Base-by-base conservation (phyloP, 2,113 vertebrate species). In the Thunnus thynnus region DNA sequence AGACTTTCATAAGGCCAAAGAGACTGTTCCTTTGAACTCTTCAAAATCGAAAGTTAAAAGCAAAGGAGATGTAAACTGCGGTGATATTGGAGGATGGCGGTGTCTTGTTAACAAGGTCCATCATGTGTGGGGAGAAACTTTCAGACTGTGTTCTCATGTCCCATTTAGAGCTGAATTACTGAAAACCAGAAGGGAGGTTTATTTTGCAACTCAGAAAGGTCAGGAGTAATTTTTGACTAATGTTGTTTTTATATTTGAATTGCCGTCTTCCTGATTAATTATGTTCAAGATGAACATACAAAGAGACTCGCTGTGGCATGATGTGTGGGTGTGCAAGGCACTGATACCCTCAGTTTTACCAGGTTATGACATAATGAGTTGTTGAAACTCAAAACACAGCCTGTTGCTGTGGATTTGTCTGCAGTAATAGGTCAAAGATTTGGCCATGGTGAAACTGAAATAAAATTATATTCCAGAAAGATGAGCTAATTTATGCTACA, bases 181-280 rank as follows among this genome's bases (percentile, higher is more conserved):
- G 67, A 82, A 69, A 86, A 82, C n/a, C 78, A 88, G 78, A 81
- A 51, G 57, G 81, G 72, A 86, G 81, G 68, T 81, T 89, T 61
- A 66, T 84, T 83, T 66, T 78, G 81, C 46, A 8, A 80, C 83
- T 25, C 50, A 54, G 70, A 88, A 87, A 86, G 90, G 89, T 93
- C 89, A 89, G 72, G 51, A 85, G 83, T 80, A 65, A 89, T 90
- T 86, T 88, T 83, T 81, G 78, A 86, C 80, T 79, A 81, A 83
- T 88, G 76, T 84, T 72, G 70, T 61, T 73, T 86, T 81, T 83
- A 72, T 89, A 72, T 76, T 48, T 64, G 60, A 70, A 68, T 84
- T n/a, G 56, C 78, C 63, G 78, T 80, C 88, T 84, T 74, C 3
- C 55, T 87, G 80, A 88, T 86, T 76, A 86, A 86, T 88, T 88